Base-by-base conservation (phyloP, 2,888 invertebrate species). In the Calliphora vomitoria region DNA sequence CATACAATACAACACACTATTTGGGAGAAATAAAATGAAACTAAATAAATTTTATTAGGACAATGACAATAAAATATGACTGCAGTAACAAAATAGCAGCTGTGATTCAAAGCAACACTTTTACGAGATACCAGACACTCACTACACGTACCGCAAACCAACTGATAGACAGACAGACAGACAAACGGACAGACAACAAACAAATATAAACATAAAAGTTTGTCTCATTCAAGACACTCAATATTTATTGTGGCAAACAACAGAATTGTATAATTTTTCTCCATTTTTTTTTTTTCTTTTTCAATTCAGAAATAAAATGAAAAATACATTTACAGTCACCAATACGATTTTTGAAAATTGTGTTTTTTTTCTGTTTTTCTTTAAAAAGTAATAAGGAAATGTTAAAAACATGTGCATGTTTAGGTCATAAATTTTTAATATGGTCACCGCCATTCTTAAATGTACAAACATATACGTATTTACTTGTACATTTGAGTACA, bases 61-160 rank as follows among this genome's bases (percentile, higher is more conserved):
- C 71, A 72, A 78, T 78, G 71, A 64, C 71, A 64, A 78, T 83
- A 78, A 83, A 83, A 78, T 79, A 84, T 79, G 47, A 84, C 66
- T 79, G 78, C 78, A 72, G 64, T 72, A 79, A 72, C 44, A 79
- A 35, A 71, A 84, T 18, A 58, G 47, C 84, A 78, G 64, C 78
- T 75, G 75, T 60, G 74, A 35, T 44, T 47, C 6, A 74, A 72
- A 75, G 44, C 47, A 62, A 47, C 18, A 69, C 10, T 55, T 41
- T 38, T 31, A 62, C n/a, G 11, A 31, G 10, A 25, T 18, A 66
- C 13, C 3, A 44, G 4, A 13, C 5, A 20, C 66, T 1, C 5
- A 20, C 66, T 1, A 18, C 20, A 44, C 3, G 35, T 35, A n/a
- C 62, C 62, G 6, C 44, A 44, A 44, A 44, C 44, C 11, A 11